Evolutionary conservation across 2,888 invertebrate genomes (phyloP), one percentile per base, ranked within the genome.

Genomic region (Cosmopolites sordidus): DNA sequence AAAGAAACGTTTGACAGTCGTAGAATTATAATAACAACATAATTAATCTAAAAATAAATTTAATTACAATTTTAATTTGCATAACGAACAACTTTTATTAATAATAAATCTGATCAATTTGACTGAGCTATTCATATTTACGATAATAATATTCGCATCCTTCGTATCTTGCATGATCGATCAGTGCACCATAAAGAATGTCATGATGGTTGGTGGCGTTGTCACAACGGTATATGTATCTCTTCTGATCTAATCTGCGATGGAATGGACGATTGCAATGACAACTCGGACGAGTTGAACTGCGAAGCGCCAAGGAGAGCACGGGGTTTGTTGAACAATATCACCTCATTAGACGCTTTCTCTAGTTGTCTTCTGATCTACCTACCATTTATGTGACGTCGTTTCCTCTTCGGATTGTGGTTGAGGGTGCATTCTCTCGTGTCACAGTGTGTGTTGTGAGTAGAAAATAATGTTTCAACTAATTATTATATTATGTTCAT

Each of bases 241-340:
- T 75, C 78, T 59, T 68, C 73, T 64, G 69, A 72, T 58, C 72
- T 76, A 61, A 70, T 78, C 60, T 87, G 87, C 76, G 81, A 86
- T 70, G 78, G 78, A 64, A 66, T 66, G 65, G 67, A 68, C 62
- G 80, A 86, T 72, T 87, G 87, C 75, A 71, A 66, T 61, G 83
- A 86, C 70, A 71, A 75, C 68, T 82, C 81, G 64, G 86, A 85
- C 71, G 85, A 86, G 72, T 72, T 16, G 63, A 75, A 77, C 69
- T 78, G 69, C 72, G 73, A 43, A 2, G 30, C 29, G 12, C 22
- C 67, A 70, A 75, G 66, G 79, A 78, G 63, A 73, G 65, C 67
- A 72, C 70, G 72, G 71, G 74, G 74, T 75, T 74, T 71, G 72
- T 76, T 57, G 29, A 45, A 47, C 68, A 33, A 68, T 46, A 43